Evolutionary conservation across 2,888 invertebrate genomes (phyloP), one percentile per base, ranked within the genome.

Genomic region (Caenorhabditis doughertyi): DNA sequence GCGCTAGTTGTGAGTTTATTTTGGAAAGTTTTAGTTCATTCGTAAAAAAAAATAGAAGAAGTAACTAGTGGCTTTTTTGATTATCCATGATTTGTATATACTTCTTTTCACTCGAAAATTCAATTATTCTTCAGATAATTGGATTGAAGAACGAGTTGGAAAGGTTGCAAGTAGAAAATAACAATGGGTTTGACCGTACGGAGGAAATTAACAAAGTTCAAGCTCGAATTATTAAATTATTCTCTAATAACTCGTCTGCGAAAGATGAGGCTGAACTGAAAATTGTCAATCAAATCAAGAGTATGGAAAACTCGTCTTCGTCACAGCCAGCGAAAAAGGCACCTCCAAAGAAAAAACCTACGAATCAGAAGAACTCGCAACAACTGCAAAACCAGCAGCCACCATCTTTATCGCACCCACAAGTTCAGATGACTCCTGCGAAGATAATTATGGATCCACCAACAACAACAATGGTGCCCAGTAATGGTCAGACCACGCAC

Each of bases 381-480:
- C 58, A 80, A 18, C n/a, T n/a, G n/a, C 56, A 32, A 53, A 32
- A 23, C 9, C 58, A 60, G 27, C 44, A 39, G 49, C 58, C 56
- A 18, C 67, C 56, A 49, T 47, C 29, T 21, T 51, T 68, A 42
- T 18, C 23, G 9, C 39, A 9, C 4, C 64, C 51, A 5, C 74
- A 71, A 27, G 35, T 58, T 18, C 65, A 76, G 9, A 65, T 73
- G 29, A 55, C 73, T 1, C 56, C 73, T 1, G 21, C 65, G 8
- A 76, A 68, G n/a, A 18, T 67, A 3, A 18, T 76, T 11, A 76
- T 76, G 76, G 76, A 76, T 1, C 76, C 76, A 1, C 76, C 76
- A 47, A 76, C 58, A 49, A 68, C 76, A 32, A 76, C 76, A 23
- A 56, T 76, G 68, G 76, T 76, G 18, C 76, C 76, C 5, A 76